Evolutionary conservation across 2,888 invertebrate species (phyloP).

Genomic region (Ramazzottius varieornatus): DNA sequence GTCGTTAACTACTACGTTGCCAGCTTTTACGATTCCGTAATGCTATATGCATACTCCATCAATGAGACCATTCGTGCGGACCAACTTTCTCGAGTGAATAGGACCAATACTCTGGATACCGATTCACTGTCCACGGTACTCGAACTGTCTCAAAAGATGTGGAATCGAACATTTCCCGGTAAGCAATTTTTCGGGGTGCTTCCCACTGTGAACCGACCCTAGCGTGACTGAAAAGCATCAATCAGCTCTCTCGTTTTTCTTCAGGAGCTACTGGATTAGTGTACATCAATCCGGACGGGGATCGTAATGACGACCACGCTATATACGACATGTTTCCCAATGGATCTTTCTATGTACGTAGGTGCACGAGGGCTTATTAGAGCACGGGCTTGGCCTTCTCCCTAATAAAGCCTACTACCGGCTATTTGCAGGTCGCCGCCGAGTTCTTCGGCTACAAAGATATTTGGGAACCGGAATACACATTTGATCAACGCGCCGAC

Average conservation of each 20-base stretch:
- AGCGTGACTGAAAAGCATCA: too few relatives aligned
- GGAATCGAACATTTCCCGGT: constrained; percentile 1
- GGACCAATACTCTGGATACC: neutral
- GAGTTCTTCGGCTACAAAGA: neutral
- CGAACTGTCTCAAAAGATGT: neutral
- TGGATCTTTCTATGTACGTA: neutral
- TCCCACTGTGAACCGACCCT: too few relatives aligned
- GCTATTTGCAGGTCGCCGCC: neutral
- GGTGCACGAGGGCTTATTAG: too few relatives aligned
- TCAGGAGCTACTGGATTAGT: neutral
- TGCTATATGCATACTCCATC: neutral
- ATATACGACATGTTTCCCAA: neutral
- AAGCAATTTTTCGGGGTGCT: too few relatives aligned
- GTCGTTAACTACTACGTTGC: neutral
- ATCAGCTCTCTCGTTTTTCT: neutral
- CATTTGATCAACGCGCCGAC: neutral
- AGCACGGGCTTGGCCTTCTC: too few relatives aligned
- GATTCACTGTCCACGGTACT: too few relatives aligned
- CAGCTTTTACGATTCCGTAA: neutral
- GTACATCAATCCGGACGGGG: neutral
- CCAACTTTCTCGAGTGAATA: neutral
- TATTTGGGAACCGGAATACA: neutral
- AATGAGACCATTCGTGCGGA: neutral
- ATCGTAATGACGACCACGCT: neutral
- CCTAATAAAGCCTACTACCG: neutral